Conservation (phyloP, 2,113 vertebrate species). For the Cochlearius cochlearius region DNA sequence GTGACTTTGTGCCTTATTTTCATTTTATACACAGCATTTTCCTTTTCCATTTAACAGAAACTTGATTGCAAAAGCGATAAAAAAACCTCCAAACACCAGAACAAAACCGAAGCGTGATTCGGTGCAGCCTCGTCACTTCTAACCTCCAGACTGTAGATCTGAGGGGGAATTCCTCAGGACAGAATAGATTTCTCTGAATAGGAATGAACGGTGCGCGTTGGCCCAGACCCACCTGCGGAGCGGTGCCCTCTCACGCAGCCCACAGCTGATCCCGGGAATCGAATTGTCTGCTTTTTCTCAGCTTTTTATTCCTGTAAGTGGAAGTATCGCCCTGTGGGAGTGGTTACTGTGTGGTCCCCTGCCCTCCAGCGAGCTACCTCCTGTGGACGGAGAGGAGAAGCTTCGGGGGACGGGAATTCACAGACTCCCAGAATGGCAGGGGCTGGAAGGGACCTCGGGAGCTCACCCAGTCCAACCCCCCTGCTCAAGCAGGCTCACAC, state of each 20-base stretch:
- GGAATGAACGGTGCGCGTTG: neutral
- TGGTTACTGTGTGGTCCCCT: neutral
- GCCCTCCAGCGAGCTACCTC: fast-evolving
- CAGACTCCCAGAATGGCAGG: too few relatives aligned
- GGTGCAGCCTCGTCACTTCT: neutral
- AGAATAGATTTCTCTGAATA: neutral
- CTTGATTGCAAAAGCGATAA: neutral
- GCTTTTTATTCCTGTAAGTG: neutral
- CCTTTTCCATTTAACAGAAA: neutral
- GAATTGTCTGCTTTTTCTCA: neutral
- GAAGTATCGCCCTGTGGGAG: neutral
- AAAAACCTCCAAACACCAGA: neutral
- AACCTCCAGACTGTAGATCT: too few relatives aligned
- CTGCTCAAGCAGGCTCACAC: too few relatives aligned
- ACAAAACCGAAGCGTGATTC: neutral
- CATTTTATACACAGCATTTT: neutral
- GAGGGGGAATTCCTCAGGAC: neutral
- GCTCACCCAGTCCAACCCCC: too few relatives aligned
- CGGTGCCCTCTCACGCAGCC: neutral
- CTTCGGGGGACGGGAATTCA: too few relatives aligned
- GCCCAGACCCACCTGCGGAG: neutral
- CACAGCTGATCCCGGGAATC: neutral
- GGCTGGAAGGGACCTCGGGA: too few relatives aligned
- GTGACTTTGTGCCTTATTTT: neutral
- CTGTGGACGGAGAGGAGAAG: neutral